Base-by-base conservation (phyloP, 2,113 vertebrate genomes). In the Lontra canadensis region DNA sequence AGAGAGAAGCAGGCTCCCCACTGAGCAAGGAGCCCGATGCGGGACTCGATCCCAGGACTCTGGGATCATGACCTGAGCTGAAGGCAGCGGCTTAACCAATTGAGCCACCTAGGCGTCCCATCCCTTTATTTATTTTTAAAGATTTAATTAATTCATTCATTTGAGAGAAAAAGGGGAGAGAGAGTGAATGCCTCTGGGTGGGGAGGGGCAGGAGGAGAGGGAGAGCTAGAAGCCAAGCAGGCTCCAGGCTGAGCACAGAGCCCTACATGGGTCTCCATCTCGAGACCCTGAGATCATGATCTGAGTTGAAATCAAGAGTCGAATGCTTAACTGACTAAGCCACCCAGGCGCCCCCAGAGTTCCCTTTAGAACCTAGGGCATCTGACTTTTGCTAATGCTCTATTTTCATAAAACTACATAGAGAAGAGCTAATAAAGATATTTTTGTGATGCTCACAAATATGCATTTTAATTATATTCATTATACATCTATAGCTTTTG, bases 331-430 rank as follows among this genome's bases (percentile, higher is more conserved):
- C n/a, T 4, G 1, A 69, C 67, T 69, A 20, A 69, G 34, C 67
- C 67, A 36, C 34, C 18, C 67, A 69, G 67, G 18, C 8, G 3
- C 18, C 34, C 67, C 67, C 65, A 98, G 65, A 94, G 69, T n/a
- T 91, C 17, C 13, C 55, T 42, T 59, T 63, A 73, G 79, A 98
- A 90, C 85, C 47, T 34, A 3, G 47, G 18, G 59, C 8, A 97
- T 82, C 82, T 96, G 83, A 89, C n/a, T 59, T 78, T 94, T 95
- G 88, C 55, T 44, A 84, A 88, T 57, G 17, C 49, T 92, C 29
- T 86, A 34, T 73, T 93, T 83, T 85, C n/a, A 80, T 80, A 80
- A 87, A 95, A 81, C 29, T 67, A 61, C 59, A 26, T 61, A 63
- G 49, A 29, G 23, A 78, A 57, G 25, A 65, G 23, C 29, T 36